A percentile compares a stretch with the other conserved stretches of the same genome.
phyloP scores from a whole-genome alignment of 2,797 vertebrate genomes.

The Enteromius argenteus region DNA sequence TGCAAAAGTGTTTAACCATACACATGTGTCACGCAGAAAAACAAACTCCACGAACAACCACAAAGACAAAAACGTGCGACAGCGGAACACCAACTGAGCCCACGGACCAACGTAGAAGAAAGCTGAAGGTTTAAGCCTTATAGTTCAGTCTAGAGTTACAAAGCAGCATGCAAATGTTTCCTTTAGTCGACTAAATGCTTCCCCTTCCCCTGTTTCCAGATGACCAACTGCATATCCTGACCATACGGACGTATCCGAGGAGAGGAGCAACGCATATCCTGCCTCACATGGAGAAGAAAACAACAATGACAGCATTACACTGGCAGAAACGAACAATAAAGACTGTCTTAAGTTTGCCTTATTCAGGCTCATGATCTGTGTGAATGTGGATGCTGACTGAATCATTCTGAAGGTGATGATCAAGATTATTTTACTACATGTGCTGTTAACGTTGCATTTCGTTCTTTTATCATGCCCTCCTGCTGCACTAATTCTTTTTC shows the following conservation, averaged over 20 bases:
- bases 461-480: slow-evolving; percentile 81
- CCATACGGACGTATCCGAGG: slow-evolving; percentile 73
- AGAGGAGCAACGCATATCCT: slow-evolving; percentile 78
- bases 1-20: slow-evolving; percentile 5
- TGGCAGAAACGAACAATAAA: slow-evolving; percentile 82
- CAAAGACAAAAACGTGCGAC: slow-evolving; percentile 99
- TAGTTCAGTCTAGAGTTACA: neutral
- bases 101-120: slow-evolving; percentile 46
- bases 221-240: slow-evolving; percentile 77
- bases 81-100: slow-evolving; percentile 96
- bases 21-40: slow-evolving; percentile 83
- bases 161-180: neutral
- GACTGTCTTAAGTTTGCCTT: slow-evolving; percentile 99
- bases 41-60: slow-evolving; percentile 99
- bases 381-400: slow-evolving; percentile 88
- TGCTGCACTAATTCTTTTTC: slow-evolving; percentile 76
- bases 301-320: slow-evolving; percentile 83
- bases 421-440: slow-evolving; percentile 86
- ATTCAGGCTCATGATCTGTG: slow-evolving; percentile 88
- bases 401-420: slow-evolving; percentile 91
- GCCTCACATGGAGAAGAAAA: slow-evolving; percentile 79
- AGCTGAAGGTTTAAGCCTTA: neutral
- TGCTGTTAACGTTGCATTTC: slow-evolving; percentile 90
- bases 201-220: slow-evolving; percentile 72
- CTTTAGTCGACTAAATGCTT: slow-evolving; percentile 62